Conservation (phyloP, 2,797 vertebrate species). For the Enoplosus armatus region DNA sequence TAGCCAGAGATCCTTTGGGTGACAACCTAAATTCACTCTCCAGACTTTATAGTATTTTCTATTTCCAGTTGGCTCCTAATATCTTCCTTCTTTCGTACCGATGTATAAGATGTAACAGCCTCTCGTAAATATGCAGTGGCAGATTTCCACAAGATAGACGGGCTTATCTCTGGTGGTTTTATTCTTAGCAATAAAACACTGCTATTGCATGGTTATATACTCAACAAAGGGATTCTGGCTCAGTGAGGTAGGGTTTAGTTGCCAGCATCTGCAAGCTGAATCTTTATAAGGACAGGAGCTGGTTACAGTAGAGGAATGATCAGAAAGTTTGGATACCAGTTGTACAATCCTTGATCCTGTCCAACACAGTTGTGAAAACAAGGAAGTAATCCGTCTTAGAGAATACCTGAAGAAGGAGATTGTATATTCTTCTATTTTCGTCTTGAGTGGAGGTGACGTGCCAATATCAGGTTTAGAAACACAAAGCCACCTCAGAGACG, state of each 20-base stretch:
- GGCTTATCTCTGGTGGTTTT: slow-evolving; percentile 60
- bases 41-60: slow-evolving; percentile 33
- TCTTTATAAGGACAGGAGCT: slow-evolving; percentile 9
- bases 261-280: slow-evolving; percentile 4
- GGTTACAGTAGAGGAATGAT: slow-evolving; percentile 1
- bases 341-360: slow-evolving; percentile 2
- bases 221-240: slow-evolving; percentile 39
- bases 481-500: neutral
- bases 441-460: neutral
- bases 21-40: slow-evolving; percentile 34
- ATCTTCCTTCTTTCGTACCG: slow-evolving; percentile 31
- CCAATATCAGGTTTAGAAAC: neutral
- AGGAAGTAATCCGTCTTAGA: neutral
- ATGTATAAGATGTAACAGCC: slow-evolving; percentile 43
- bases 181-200: slow-evolving; percentile 59
- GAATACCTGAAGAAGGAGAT: neutral
- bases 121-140: slow-evolving; percentile 56
- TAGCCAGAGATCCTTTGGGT: slow-evolving; percentile 29
- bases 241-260: slow-evolving; percentile 25
- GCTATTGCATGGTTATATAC: slow-evolving; percentile 42
- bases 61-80: slow-evolving; percentile 35
- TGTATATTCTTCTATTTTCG: neutral
- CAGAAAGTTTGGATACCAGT: neutral
- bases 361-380: neutral
- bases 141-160: slow-evolving; percentile 63